Base-by-base conservation (phyloP, 23 tunicate genomes). In the Botrylloides violaceus region DNA sequence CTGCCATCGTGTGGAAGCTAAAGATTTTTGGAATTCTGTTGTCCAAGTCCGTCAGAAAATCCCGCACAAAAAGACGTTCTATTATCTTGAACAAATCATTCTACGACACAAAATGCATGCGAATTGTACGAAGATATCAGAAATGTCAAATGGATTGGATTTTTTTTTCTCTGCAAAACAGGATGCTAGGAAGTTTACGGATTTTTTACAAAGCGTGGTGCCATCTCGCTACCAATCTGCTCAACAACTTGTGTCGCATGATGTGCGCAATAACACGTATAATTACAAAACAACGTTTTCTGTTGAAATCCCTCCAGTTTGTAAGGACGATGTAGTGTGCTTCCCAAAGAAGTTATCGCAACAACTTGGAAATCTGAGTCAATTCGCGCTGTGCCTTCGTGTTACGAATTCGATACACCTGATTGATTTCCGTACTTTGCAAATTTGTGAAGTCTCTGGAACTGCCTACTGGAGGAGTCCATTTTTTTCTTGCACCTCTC, bases 1-100 rank as follows among this genome's bases (percentile, higher is more conserved):
- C 24, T 93, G 98, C 70, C 98, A 93, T 62, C 77, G 98, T 24
- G 88, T 93, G 19, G 98, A 93, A 78, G 98, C 98, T 2, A 93
- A 93, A 65, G 94, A 93, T 58, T 93, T 80, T 47, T 93, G 98
- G 98, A 93, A 93, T 20, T 80, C 94, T 12, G 65, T 83, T 30
- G 98, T 93, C 2, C 98, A 93, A 72, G 96, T 82, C 50, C 80
- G 98, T 20, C 98, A 92, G 66, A 92, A 85, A 37, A 74, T 76
- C 25, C 34, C 68, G 19, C 93, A 85, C 38, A 92, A 92, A 47
- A 80, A 78, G 58, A 92, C 98, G 0, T 92, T 92, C 49, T 84
- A 75, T 47, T 92, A 92, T 71, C 59, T 92, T 57, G 98, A 92
- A 71, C 98, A 92, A 71, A 36, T 92, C 7, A 84, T 92, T 59